phyloP scores from a whole-genome alignment of 2,888 invertebrate species.

The Drosophila falleni region DNA sequence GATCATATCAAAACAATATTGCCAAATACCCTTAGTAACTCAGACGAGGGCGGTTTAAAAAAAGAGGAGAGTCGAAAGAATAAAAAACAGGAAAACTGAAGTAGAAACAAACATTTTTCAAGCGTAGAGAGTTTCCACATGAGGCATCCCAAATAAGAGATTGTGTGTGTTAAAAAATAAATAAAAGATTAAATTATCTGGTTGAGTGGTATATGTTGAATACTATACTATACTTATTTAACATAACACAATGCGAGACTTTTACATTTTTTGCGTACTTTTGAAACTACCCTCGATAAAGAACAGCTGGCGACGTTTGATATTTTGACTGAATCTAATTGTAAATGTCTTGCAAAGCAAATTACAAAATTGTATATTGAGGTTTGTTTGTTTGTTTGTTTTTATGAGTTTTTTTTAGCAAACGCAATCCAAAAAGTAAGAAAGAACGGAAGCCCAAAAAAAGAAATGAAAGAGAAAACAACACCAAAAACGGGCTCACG shows the following conservation, averaged over 20 bases:
- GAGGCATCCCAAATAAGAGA: no score
- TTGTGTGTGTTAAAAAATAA: no score
- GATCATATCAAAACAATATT: constrained; percentile 22
- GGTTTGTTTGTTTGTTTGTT: constrained; percentile 32
- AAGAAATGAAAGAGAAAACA: constrained; percentile 11
- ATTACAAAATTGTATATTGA: constrained; percentile 14
- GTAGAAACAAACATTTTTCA: not conserved
- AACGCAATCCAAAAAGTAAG: constrained; percentile 18
- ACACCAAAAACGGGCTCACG: constrained; percentile 49
- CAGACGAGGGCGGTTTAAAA: constrained; percentile 1
- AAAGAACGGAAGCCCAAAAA: constrained; percentile 1
- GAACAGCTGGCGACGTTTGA: constrained; percentile 56
- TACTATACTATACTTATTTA: no score
- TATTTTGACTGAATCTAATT: constrained; percentile 12
- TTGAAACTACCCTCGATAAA: constrained; percentile 30
- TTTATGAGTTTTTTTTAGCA: constrained; percentile 30
- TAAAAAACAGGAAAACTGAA: not conserved
- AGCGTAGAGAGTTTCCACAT: not conserved
- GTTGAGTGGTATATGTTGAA: no score
- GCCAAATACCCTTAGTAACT: constrained; percentile 4
- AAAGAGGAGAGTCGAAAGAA: not conserved
- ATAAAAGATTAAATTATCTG: not conserved
- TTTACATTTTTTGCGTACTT: constrained; percentile 5
- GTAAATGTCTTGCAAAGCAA: constrained; percentile 5
- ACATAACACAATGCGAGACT: not conserved